Conservation (phyloP, 2,888 invertebrate species). For the Leptinotarsa rubiginosa region DNA sequence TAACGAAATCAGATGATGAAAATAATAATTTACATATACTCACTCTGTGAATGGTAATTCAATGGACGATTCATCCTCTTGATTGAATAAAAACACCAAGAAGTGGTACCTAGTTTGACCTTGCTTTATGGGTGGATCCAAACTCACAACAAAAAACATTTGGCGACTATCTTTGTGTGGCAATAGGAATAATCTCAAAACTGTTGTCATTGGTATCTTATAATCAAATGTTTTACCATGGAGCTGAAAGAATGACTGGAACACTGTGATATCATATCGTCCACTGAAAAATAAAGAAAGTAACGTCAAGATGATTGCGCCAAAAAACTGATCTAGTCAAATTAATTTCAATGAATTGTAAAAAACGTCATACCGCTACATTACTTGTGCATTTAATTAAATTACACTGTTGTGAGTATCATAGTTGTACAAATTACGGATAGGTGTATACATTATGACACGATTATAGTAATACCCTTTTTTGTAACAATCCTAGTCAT, state of each 20-base stretch:
- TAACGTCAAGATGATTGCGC: constrained; percentile 51
- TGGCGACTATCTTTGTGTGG: constrained; percentile 98
- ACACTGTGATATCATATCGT: constrained; percentile 96
- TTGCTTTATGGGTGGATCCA: constrained; percentile 99
- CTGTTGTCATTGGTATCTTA: constrained; percentile 98
- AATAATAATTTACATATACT: constrained; percentile 61
- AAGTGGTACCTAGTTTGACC: constrained; percentile 99
- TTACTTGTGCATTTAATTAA: too few relatives aligned
- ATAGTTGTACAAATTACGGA: too few relatives aligned
- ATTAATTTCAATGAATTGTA: too few relatives aligned
- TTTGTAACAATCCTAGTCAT: too few relatives aligned
- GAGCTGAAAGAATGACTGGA: constrained; percentile 89
- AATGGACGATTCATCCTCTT: constrained; percentile 92
- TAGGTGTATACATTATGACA: too few relatives aligned
- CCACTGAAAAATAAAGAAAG: constrained; percentile 78
- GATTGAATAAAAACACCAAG: constrained; percentile 91
- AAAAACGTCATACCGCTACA: too few relatives aligned
- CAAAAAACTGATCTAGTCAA: too few relatives aligned
- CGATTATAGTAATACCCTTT: too few relatives aligned
- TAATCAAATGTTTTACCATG: constrained; percentile 99
- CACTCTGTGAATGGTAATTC: constrained; percentile 93
- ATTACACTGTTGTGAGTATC: too few relatives aligned
- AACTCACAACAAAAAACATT: constrained; percentile 97
- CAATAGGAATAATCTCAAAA: constrained; percentile 91
- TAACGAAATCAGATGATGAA: neutral